These are phyloP conservation scores for Euzetes globulus DNA, from an alignment of 2,888 invertebrate genomes.

Conservation along the genomic window DNA sequence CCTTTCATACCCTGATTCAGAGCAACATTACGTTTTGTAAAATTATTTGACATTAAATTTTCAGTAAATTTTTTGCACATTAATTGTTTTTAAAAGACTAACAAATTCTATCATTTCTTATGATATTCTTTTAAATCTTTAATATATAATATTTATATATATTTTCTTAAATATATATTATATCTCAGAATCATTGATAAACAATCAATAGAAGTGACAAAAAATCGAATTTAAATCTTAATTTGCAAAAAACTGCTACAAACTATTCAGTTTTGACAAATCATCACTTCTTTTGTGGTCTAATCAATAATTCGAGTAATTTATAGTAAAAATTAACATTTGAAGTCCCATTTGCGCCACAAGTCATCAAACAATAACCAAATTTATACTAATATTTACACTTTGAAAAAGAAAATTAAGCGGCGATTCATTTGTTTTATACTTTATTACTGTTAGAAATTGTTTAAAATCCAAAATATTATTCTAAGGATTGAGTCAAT, in stretches of 20 bases:
- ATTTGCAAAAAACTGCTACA: neutral
- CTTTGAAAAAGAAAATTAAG: conserved; percentile 6
- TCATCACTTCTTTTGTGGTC: neutral
- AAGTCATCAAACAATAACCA: conserved; percentile 19
- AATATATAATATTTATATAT: conserved; percentile 9
- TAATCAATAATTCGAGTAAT: neutral
- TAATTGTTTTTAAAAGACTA: conserved; percentile 15
- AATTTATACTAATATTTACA: conserved; percentile 25
- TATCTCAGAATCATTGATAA: neutral
- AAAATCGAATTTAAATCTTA: neutral
- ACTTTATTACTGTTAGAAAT: neutral
- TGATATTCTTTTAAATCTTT: conserved; percentile 5
- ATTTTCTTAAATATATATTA: conserved; percentile 11
- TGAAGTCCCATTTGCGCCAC: conserved; percentile 23
- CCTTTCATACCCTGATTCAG: conserved; percentile 26
- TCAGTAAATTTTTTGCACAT: conserved; percentile 15
- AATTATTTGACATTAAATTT: neutral
- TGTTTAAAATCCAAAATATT: too few species aligned
- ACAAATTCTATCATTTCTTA: neutral
- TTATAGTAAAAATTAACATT: conserved; percentile 1
- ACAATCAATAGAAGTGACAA: neutral
- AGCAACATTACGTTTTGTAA: conserved; percentile 10
- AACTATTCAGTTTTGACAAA: neutral
- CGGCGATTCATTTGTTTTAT: conserved; percentile 1
- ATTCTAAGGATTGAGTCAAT: neutral